Evolutionary conservation across 2,888 invertebrate genomes (phyloP).

Genomic region (Drosophila kanekoi): DNA sequence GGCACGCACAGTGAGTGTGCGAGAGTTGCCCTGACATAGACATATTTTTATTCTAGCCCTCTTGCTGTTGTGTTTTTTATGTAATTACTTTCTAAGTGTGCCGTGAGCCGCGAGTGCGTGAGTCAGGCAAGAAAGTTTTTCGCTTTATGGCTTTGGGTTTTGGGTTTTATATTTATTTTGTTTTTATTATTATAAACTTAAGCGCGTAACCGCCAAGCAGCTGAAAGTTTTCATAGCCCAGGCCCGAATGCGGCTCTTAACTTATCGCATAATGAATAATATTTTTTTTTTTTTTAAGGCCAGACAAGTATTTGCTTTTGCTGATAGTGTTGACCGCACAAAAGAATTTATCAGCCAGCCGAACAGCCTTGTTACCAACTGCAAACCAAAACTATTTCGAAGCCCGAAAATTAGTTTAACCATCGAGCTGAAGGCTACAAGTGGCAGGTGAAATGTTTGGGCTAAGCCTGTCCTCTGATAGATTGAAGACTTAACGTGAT

Average conservation of each 20-base stretch:
- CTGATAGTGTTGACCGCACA: slow-evolving; percentile 39
- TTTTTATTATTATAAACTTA: slow-evolving; percentile 25
- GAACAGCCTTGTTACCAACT: slow-evolving; percentile 47
- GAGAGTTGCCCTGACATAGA: slow-evolving; percentile 32
- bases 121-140: slow-evolving; percentile 73
- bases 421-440: slow-evolving; percentile 11
- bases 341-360: slow-evolving; percentile 57
- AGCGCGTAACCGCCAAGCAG: slow-evolving; percentile 17
- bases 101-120: slow-evolving; percentile 59
- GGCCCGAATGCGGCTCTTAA: slow-evolving; percentile 39
- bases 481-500: slow-evolving; percentile 2
- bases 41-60: slow-evolving; percentile 15
- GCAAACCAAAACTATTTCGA: slow-evolving; percentile 26
- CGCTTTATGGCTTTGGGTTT: slow-evolving; percentile 55
- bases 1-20: slow-evolving; percentile 58
- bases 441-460: slow-evolving; percentile 14
- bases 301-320: slow-evolving; percentile 9
- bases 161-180: slow-evolving; percentile 17
- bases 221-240: slow-evolving; percentile 45
- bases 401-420: slow-evolving; percentile 25
- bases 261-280: slow-evolving; percentile 63
- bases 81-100: slow-evolving; percentile 75
- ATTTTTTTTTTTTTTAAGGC: slow-evolving; percentile 12
- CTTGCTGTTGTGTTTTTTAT: slow-evolving; percentile 59
- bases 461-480: slow-evolving; percentile 16